A percentile compares a stretch with the other conserved stretches of the same genome.
Evolutionary conservation across 1,140 invertebrate genomes (phyloP).

Genomic region (Metopolophium dirhodum): DNA sequence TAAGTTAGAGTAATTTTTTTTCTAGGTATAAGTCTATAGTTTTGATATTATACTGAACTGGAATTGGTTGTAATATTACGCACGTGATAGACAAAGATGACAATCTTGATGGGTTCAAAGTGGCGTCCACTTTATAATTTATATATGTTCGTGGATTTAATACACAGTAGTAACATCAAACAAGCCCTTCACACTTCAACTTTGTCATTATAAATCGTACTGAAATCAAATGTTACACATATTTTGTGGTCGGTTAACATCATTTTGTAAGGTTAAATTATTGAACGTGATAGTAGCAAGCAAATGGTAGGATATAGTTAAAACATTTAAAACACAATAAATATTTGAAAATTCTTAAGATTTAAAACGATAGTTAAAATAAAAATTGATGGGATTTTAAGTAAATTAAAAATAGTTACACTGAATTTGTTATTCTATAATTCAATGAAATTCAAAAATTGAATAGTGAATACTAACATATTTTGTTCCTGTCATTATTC

Average conservation of each 20-base stretch:
- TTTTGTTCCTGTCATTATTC: background rate
- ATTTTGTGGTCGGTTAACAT: background rate
- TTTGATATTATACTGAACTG: background rate
- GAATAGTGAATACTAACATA: background rate
- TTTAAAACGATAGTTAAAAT: background rate
- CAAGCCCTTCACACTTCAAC: background rate
- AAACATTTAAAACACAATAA: background rate
- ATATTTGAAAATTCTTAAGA: background rate
- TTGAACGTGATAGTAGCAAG: background rate
- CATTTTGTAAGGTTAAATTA: background rate
- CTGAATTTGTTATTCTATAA: background rate
- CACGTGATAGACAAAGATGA: background rate
- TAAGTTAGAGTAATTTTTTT: background rate
- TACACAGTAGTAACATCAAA: background rate
- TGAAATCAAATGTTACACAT: background rate
- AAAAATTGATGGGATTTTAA: background rate
- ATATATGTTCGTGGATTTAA: background rate
- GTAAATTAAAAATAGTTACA: background rate
- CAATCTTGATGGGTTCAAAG: background rate
- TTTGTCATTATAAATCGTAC: background rate
- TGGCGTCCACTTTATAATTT: background rate
- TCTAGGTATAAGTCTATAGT: background rate
- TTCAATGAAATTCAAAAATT: background rate
- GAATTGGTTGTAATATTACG: background rate
- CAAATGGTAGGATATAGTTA: background rate